Evolutionary conservation across 2,113 vertebrate species (phyloP), one percentile per base, ranked within the genome.

Genomic region (Pao palembangensis): DNA sequence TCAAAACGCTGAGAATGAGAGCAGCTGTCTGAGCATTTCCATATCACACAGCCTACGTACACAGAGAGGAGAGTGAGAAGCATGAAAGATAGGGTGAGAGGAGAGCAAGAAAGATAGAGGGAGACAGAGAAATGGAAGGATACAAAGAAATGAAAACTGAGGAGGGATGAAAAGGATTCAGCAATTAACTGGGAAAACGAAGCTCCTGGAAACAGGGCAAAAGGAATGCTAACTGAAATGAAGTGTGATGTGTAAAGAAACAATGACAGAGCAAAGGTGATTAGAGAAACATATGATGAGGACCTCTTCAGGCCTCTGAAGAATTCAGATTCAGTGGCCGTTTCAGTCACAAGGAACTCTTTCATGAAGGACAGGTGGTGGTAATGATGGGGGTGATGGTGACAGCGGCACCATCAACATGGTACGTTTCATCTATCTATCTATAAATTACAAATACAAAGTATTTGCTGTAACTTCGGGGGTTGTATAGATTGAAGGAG

Each of bases 1-100:
- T 87, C 78, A 77, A 87, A 88, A 88, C 79, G 76, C 55, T 5
- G 75, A 71, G 75, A 89, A 83, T 61, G 76, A 75, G 83, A 90
- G 86, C 87, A 88, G 89, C 88, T 89, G 88, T 85, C 85, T 88
- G 73, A 41, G 44, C 75, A 88, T 91, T 91, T 88, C 80, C 88
- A 88, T 87, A 87, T 91, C 85, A 87, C 85, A 87, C 76, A 75
- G 75, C 72, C 79, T 75, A 80, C 72, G 71, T 63, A 64, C 21
- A 66, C 68, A 65, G 67, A 61, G 61, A 69, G 73, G 46, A 54
- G 58, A 62, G 72, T 23, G 58, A 49, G 47, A 68, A 59, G 64
- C 23, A 64, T 25, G 73, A 67, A 78, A 69, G 67, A 74, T 41
- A 25, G 43, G 65, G 53, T 68, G 65, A 64, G 68, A 21, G 28